Percentiles rank a stretch among this genome's conserved stretches.
Conservation (phyloP, 2,113 vertebrate species). For the Strix uralensis region DNA sequence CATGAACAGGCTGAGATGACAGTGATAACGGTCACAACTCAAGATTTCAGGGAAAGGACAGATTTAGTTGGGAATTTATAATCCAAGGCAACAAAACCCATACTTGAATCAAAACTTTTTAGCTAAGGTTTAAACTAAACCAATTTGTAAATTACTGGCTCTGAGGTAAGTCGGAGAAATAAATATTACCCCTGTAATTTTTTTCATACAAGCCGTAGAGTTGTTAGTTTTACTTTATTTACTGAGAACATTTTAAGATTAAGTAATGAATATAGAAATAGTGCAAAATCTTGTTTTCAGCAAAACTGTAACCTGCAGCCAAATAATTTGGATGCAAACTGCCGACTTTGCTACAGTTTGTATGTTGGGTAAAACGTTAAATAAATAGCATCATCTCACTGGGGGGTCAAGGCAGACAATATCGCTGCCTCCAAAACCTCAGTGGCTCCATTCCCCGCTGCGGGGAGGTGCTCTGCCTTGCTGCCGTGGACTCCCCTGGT, state of each 20-base stretch:
- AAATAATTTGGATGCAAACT: rapidly evolving
- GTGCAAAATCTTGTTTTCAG: not conserved
- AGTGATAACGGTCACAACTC: not conserved
- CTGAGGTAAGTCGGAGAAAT: not conserved
- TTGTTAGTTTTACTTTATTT: not conserved
- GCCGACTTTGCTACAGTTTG: too few species aligned
- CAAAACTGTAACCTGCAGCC: not conserved
- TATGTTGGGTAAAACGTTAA: too few species aligned
- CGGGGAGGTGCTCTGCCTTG: not conserved
- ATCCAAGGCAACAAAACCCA: not conserved
- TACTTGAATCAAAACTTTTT: not conserved
- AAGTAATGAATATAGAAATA: not conserved
- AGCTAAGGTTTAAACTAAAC: not conserved
- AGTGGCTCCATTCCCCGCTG: rapidly evolving
- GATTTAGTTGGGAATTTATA: not conserved
- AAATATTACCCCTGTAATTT: too few species aligned
- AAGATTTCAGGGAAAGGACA: not conserved
- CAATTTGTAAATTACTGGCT: not conserved
- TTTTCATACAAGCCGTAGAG: not conserved
- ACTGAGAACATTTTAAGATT: not conserved
- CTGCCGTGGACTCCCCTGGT: too few species aligned
- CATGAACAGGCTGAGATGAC: not conserved
- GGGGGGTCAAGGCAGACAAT: too few species aligned
- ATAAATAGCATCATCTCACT: not conserved
- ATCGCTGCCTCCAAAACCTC: not conserved